phyloP scores from a whole-genome alignment of 2,888 invertebrate genomes.

The Chrysolina oricalcia region DNA sequence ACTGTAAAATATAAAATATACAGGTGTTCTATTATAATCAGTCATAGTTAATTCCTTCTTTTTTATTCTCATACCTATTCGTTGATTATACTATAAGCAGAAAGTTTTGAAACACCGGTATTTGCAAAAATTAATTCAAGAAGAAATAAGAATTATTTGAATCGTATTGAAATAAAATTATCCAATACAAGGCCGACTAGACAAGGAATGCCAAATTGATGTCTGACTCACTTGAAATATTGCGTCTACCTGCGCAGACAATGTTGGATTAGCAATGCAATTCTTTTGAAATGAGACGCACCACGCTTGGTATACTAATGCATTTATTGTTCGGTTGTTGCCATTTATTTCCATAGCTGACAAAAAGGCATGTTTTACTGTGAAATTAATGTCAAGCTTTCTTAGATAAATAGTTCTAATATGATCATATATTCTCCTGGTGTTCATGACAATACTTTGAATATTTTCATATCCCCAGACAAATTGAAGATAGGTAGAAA shows the following conservation, averaged over 20 bases:
- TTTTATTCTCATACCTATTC: too few species aligned
- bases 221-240: slow-evolving; percentile 3
- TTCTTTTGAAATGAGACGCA: slow-evolving; percentile 16
- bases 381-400: background rate
- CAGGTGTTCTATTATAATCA: too few species aligned
- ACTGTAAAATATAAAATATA: too few species aligned
- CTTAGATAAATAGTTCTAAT: background rate
- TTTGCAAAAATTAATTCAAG: too few species aligned
- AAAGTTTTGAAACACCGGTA: too few species aligned
- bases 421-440: background rate
- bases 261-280: slow-evolving; percentile 3
- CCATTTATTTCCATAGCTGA: background rate
- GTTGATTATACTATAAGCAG: too few species aligned
- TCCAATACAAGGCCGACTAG: background rate
- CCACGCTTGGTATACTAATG: background rate
- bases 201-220: background rate
- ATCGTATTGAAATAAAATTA: too few species aligned
- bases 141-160: too few species aligned
- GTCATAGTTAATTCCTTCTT: too few species aligned
- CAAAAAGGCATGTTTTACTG: background rate
- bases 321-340: slow-evolving; percentile 4
- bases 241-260: slow-evolving; percentile 10
- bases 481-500: too few species aligned
- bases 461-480: too few species aligned
- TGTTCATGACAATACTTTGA: background rate